A percentile compares a stretch with the other conserved stretches of the same genome.
phyloP scores from a whole-genome alignment of 2,888 invertebrate genomes.

The Melanotus villosus region DNA sequence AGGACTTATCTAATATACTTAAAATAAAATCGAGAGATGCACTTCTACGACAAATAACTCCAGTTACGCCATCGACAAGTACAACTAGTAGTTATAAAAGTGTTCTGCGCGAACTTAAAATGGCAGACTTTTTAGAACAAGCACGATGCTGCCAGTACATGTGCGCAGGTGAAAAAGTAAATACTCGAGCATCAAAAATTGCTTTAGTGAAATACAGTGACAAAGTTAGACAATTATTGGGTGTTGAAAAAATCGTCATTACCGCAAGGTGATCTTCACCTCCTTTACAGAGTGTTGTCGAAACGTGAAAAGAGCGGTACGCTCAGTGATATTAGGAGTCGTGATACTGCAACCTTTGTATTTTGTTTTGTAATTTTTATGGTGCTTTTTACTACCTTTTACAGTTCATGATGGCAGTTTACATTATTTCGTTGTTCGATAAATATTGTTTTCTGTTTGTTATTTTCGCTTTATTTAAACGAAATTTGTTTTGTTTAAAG shows the following conservation, averaged over 20 bases:
- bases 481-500: neutral
- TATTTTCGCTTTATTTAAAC: neutral
- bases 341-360: conserved; percentile 27
- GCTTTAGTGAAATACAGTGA: conserved; percentile 88
- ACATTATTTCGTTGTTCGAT: neutral
- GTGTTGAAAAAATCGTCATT: conserved; percentile 83
- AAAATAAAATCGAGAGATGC: conserved; percentile 88
- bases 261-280: conserved; percentile 69
- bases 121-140: conserved; percentile 85
- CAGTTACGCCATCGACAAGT: conserved; percentile 69
- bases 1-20: conserved; percentile 82
- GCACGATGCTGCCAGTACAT: conserved; percentile 85
- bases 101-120: conserved; percentile 79
- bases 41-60: conserved; percentile 80
- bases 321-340: conserved; percentile 48
- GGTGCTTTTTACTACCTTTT: conserved; percentile 38
- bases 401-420: neutral
- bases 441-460: conserved; percentile 4
- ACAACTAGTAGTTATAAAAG: conserved; percentile 54
- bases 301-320: conserved; percentile 13
- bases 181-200: conserved; percentile 85
- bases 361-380: conserved; percentile 29
- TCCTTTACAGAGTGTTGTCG: conserved; percentile 25
- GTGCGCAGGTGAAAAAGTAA: conserved; percentile 84
- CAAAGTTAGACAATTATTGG: conserved; percentile 84